Conservation (phyloP, 2,113 vertebrate species). For the Lepus timidus region DNA sequence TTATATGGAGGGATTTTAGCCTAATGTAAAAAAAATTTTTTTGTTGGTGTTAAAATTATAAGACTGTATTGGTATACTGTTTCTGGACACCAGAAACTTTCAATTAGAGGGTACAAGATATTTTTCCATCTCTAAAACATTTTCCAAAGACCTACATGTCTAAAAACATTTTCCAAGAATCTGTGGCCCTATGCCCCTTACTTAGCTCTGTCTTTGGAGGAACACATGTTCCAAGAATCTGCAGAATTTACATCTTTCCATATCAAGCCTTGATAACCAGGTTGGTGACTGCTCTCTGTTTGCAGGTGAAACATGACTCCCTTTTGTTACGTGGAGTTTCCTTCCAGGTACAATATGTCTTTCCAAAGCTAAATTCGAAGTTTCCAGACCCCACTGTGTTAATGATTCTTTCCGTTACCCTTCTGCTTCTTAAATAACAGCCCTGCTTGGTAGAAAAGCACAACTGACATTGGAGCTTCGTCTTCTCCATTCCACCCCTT, state of each 20-base stretch:
- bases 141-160: neutral
- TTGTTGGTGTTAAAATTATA: slow-evolving; percentile 3
- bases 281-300: neutral
- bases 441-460: neutral
- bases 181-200: neutral
- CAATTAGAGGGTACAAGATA: neutral
- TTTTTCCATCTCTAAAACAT: too few species aligned
- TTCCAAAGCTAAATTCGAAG: neutral
- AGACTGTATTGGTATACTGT: neutral
- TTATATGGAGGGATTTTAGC: neutral
- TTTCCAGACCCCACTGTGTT: neutral
- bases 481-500: neutral
- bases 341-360: neutral
- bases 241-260: neutral
- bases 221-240: neutral
- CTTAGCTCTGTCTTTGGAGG: neutral
- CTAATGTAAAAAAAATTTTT: neutral
- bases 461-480: neutral
- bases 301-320: slow-evolving; percentile 1
- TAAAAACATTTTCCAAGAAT: neutral
- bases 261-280: neutral
- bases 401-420: neutral
- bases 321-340: neutral
- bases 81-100: neutral
- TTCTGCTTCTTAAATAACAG: neutral